Conservation (phyloP, 2,888 invertebrate genomes). For the Chydorus sphaericus region DNA sequence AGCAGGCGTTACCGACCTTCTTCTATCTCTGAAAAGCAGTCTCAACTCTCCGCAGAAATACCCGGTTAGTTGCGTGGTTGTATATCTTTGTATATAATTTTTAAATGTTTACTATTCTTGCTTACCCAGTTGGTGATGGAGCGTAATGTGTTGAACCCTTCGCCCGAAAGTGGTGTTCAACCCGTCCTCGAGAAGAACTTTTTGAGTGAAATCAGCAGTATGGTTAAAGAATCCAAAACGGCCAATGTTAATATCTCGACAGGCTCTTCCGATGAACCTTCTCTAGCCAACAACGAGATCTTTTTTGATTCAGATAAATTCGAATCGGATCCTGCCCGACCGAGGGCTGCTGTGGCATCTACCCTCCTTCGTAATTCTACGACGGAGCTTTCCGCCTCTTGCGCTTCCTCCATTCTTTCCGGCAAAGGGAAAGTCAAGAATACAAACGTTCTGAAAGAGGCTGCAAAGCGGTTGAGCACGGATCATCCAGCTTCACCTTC, state of each 20-base stretch:
- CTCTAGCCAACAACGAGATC: slow-evolving; percentile 33
- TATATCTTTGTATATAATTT: too few relatives aligned
- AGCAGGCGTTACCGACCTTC: not conserved
- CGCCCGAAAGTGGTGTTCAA: not conserved
- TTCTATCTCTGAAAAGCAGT: not conserved
- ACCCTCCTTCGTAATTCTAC: slow-evolving; percentile 23
- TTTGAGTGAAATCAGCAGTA: slow-evolving; percentile 20
- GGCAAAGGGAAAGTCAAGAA: slow-evolving; percentile 35
- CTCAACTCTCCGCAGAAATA: not conserved
- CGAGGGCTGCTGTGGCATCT: slow-evolving; percentile 28
- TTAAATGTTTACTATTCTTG: too few relatives aligned
- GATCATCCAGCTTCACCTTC: not conserved
- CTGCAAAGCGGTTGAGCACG: slow-evolving; percentile 3
- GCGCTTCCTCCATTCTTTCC: slow-evolving; percentile 23
- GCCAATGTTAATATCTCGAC: slow-evolving; percentile 39
- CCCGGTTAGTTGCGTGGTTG: too few relatives aligned
- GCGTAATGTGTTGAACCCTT: slow-evolving; percentile 5
- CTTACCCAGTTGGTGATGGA: slow-evolving; percentile 9
- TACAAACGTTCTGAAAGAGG: slow-evolving; percentile 27
- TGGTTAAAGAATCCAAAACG: slow-evolving; percentile 41
- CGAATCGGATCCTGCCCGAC: slow-evolving; percentile 30
- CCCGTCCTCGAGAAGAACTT: slow-evolving; percentile 21
- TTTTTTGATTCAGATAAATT: slow-evolving; percentile 42
- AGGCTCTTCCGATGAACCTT: slow-evolving; percentile 10
- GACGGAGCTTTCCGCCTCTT: not conserved